Base-by-base conservation (phyloP, 1,140 invertebrate genomes). In the Amphibalanus amphitrite region DNA sequence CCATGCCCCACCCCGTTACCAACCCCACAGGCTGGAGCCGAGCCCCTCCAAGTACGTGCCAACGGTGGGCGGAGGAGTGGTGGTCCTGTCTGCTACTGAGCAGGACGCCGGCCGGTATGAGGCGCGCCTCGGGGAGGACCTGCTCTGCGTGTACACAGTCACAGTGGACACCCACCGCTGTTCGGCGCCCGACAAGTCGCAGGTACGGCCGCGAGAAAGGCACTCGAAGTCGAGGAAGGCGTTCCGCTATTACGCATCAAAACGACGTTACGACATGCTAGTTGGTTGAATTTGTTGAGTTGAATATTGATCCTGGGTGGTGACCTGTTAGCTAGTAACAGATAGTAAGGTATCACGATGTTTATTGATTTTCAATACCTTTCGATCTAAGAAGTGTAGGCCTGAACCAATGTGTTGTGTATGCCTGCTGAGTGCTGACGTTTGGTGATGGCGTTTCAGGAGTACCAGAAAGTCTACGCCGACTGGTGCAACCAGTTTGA, bases 401-500 rank as follows among this genome's bases (percentile, higher is more conserved):
- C 23, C 3, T 59, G 20, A 13, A 59, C 13, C 20, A 13, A 59
- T 59, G 20, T 59, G 23, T 17, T 20, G 47, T 59, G 23, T 59
- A 59, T 13, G 17, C 23, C 1, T 13, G 1, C 20, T n/a, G n/a
- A n/a, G 3, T 13, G 1, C 20, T 59, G 20, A 20, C 13, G 10
- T 59, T 13, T 20, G 10, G 13, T 20, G 17, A 20, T 59, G 13
- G 6, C 23, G 1, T 23, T n/a, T 74, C 70, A 65, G 74, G 91
- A 93, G 79, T 95, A 94, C 81, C 91, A 93, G 80, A 94, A 94
- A 83, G 91, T 95, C 72, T 96, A 96, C 80, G 93, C 92, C 30
- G 92, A 95, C 79, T 96, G 93, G 93, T 95, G 93, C 82, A 91
- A 95, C 79, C 92, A 95, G 79, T 95, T 96, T 80, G 92, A 95